Evolutionary conservation across 2,113 vertebrate genomes (phyloP), one percentile per base, ranked within the genome.

Genomic region (Syngnathoides biaculeatus): DNA sequence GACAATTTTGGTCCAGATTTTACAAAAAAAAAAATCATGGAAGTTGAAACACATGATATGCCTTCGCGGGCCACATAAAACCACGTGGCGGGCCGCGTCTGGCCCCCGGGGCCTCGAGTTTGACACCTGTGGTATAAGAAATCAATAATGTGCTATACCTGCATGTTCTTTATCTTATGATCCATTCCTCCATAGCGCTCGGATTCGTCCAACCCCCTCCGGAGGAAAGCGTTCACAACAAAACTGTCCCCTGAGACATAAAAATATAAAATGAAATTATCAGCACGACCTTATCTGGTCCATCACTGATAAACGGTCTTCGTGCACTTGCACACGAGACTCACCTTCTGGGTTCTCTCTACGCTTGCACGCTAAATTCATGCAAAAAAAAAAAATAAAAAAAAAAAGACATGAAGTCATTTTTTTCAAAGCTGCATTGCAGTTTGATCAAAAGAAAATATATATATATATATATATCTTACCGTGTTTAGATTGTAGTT

Each of bases 281-380:
- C 12, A 73, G 69, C 68, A 47, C 43, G 13, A 62, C 43, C 50
- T 52, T 52, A 1, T 0, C 3, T 30, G 27, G 6, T 35, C 35
- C 20, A 73, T 7, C n/a, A 65, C 30, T 35, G 2, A 40, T 30
- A 4, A 79, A 56, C 4, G 3, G 13, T 47, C 10, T 61, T 43
- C 14, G 38, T 6, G n/a, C 5, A 45, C 9, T 64, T 64, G 39
- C 60, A 24, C 5, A 20, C 50, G 40, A 3, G 17, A 56, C 90
- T 90, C 78, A 93, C 92, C 92, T 89, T 93, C 92, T 11, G 92
- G 92, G 68, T 90, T 93, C 77, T 93, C 92, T 82, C 92, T 89
- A 76, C 92, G 88, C 81, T 90, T 93, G 68, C 88, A 91, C 67
- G 91, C 92, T 93, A 5, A 35, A 35, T 43, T 30, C 64, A 76